phyloP scores from a whole-genome alignment of 2,113 vertebrate genomes.

The Otus sunia region DNA sequence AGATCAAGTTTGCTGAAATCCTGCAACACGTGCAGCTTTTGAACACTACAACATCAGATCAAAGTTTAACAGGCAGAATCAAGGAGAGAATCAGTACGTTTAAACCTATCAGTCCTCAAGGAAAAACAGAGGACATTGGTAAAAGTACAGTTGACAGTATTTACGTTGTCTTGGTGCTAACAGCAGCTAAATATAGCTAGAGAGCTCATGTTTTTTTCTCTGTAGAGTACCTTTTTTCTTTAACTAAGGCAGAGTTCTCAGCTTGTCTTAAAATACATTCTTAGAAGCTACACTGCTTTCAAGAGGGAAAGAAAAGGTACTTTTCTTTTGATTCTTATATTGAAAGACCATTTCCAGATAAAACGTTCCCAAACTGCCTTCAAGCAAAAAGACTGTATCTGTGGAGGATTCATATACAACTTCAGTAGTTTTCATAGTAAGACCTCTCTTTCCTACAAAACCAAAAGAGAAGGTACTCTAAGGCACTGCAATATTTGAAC shows the following conservation, averaged over 20 bases:
- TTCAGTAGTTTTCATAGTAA: background rate
- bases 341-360: background rate
- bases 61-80: conserved; percentile 30
- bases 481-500: background rate
- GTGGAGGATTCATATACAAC: background rate
- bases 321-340: background rate
- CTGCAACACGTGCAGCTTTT: conserved; percentile 67
- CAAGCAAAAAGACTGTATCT: background rate
- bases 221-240: background rate
- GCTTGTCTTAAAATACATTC: background rate
- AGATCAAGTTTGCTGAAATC: conserved; percentile 76
- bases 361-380: background rate
- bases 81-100: conserved; percentile 4
- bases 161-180: background rate
- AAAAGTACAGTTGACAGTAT: background rate
- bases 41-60: conserved; percentile 63
- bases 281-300: background rate
- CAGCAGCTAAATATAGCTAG: background rate
- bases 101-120: background rate
- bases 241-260: background rate
- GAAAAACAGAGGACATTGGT: background rate
- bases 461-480: background rate
- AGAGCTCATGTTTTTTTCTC: background rate
- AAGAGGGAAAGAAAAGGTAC: background rate
- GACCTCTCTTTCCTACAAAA: background rate